These are phyloP conservation scores for Phenganax marumi DNA, from an alignment of 92 coral and sea anemone genomes.

Conservation along the genomic window DNA sequence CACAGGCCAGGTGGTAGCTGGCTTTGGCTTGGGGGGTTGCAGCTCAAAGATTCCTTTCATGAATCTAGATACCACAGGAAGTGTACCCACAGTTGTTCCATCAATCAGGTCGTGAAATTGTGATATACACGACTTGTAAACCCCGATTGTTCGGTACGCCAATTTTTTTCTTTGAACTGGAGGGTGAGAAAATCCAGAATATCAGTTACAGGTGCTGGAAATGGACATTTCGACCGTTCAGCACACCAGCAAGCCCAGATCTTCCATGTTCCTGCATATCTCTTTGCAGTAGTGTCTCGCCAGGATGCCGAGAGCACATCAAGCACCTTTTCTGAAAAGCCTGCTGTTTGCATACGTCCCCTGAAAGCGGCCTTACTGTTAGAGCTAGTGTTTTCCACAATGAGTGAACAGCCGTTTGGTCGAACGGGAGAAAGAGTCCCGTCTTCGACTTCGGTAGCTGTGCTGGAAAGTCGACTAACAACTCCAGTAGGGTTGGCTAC, in stretches of 20 bases:
- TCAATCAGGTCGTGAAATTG: constrained; percentile 52
- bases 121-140: constrained; percentile 51
- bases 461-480: constrained; percentile 26
- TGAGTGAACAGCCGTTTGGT: constrained; percentile 45
- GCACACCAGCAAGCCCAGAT: constrained; percentile 48
- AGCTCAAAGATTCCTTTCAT: constrained; percentile 1
- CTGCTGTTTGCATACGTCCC: constrained; percentile 30
- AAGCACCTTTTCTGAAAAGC: constrained; percentile 36
- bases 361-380: constrained; percentile 56
- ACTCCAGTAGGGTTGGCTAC: constrained; percentile 50
- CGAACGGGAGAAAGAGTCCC: constrained; percentile 47
- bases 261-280: constrained; percentile 44
- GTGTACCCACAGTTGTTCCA: constrained; percentile 19
- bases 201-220: constrained; percentile 53
- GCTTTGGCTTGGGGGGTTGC: background rate
- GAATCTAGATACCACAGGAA: background rate
- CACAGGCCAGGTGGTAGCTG: background rate
- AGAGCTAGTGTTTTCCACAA: constrained; percentile 51
- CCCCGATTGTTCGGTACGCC: constrained; percentile 47
- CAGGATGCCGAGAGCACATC: constrained; percentile 41
- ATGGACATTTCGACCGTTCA: constrained; percentile 47
- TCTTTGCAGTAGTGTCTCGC: constrained; percentile 31
- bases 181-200: constrained; percentile 45
- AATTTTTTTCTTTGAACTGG: background rate
- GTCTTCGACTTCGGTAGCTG: constrained; percentile 43